Evolutionary conservation across 1,140 invertebrate species (phyloP), one percentile per base, ranked within the genome.

Genomic region (Megalonaias nervosa): DNA sequence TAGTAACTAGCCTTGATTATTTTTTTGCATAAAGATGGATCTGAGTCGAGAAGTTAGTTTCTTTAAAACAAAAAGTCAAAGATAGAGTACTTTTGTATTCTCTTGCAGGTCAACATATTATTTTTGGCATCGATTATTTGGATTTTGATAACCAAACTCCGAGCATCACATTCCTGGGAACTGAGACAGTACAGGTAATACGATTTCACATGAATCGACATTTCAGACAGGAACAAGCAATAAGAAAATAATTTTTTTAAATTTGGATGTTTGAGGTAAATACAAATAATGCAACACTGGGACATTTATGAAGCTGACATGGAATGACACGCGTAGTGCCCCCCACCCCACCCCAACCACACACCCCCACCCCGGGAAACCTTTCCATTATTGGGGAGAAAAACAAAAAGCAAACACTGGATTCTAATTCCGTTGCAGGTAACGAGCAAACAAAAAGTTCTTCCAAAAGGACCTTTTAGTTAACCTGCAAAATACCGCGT

Each of bases 61-160:
- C 55, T 69, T 38, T 48, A 16, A n/a, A 21, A 23, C 55, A 21
- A n/a, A 69, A n/a, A 16, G 26, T 14, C 56, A 56, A 21, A 57
- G 16, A 14, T 62, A 55, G 14, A 1, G 38, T 59, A 14, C 19
- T 62, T 48, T n/a, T 75, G 38, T 67, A 21, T 26, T 67, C 69
- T 61, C 71, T 67, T 93, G 96, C 93, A 94, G 69, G 91, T 96
- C 55, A 98, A 98, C 89, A 93, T 97, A 2, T 92, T 97, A 71
- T 98, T 98, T 90, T 93, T 98, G 38, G 92, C 81, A 94, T 94
- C 94, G 90, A 97, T 98, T 82, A 97, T 98, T 95, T 97, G 96
- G 95, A 96, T 98, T 23, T 92, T 98, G 65, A 97, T 98, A 82
- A 98, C 96, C 14, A 98, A 98, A 88, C 92, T 97, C 17, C 93